These are phyloP conservation scores for Berghia stephanieae DNA, from an alignment of 1,140 invertebrate genomes.

Conservation along the genomic window DNA sequence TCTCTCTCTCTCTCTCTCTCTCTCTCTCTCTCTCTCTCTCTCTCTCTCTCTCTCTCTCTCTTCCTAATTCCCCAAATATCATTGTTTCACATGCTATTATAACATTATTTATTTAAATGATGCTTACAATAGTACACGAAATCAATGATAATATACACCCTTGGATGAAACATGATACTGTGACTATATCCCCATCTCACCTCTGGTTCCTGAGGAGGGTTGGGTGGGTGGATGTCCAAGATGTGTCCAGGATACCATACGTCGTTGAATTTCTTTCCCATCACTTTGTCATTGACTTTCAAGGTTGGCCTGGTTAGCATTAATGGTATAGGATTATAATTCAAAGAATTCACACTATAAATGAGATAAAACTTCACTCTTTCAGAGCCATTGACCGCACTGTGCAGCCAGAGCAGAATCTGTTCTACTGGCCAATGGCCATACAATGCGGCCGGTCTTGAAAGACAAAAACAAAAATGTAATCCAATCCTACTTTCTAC, in stretches of 20 bases:
- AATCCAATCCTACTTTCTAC: too few relatives aligned
- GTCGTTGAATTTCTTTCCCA: slow-evolving; percentile 53
- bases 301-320: slow-evolving; percentile 35
- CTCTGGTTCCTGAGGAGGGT: slow-evolving; percentile 30
- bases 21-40: too few relatives aligned
- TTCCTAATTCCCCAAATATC: too few relatives aligned
- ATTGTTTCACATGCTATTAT: too few relatives aligned
- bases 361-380: background rate
- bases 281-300: slow-evolving; percentile 40
- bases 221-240: slow-evolving; percentile 39
- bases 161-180: too few relatives aligned
- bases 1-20: too few relatives aligned
- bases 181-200: too few relatives aligned
- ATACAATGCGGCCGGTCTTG: background rate
- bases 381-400: background rate
- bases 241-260: slow-evolving; percentile 57
- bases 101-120: too few relatives aligned
- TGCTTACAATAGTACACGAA: too few relatives aligned
- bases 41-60: too few relatives aligned
- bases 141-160: too few relatives aligned
- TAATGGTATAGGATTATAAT: background rate
- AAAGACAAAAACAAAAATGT: background rate
- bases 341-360: background rate
- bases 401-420: background rate
- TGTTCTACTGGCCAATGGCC: background rate